phyloP scores from a whole-genome alignment of 2,888 invertebrate genomes.

The Brenthis hecate region DNA sequence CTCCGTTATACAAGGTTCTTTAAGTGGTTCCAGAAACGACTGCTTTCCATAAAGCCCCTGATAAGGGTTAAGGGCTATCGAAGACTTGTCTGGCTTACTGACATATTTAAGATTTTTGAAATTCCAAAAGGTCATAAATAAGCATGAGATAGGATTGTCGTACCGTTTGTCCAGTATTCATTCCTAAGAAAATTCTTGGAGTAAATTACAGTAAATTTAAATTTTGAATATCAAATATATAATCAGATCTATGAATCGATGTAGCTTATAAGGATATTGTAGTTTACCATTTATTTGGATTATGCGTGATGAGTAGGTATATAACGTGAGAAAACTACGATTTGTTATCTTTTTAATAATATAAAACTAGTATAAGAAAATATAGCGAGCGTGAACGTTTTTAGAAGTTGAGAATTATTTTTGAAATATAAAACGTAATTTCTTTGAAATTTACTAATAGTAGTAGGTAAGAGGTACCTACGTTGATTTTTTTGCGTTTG shows the following conservation, averaged over 20 bases:
- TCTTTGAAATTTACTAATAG: too few relatives aligned
- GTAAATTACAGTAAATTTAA: constrained; percentile 13
- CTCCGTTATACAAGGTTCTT: constrained; percentile 38
- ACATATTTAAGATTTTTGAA: constrained; percentile 44
- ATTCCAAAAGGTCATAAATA: constrained; percentile 35
- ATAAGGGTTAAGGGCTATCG: constrained; percentile 59
- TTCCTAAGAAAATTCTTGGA: constrained; percentile 7
- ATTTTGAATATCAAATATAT: background rate
- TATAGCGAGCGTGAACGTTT: too few relatives aligned
- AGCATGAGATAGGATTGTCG: constrained; percentile 28
- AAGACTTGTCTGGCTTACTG: constrained; percentile 41
- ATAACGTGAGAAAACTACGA: too few relatives aligned
- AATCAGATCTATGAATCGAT: background rate
- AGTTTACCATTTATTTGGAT: too few relatives aligned
- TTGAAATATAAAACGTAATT: too few relatives aligned
- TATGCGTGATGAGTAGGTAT: too few relatives aligned
- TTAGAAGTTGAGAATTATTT: too few relatives aligned
- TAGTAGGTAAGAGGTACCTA: too few relatives aligned
- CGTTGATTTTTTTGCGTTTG: too few relatives aligned
- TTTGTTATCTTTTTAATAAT: too few relatives aligned
- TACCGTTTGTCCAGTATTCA: background rate
- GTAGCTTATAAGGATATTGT: too few relatives aligned
- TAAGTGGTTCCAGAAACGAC: constrained; percentile 64
- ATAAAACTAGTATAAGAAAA: too few relatives aligned
- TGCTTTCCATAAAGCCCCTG: constrained; percentile 69